Evolutionary conservation across 2,888 invertebrate genomes (phyloP).

Genomic region (Leucophenga montana): DNA sequence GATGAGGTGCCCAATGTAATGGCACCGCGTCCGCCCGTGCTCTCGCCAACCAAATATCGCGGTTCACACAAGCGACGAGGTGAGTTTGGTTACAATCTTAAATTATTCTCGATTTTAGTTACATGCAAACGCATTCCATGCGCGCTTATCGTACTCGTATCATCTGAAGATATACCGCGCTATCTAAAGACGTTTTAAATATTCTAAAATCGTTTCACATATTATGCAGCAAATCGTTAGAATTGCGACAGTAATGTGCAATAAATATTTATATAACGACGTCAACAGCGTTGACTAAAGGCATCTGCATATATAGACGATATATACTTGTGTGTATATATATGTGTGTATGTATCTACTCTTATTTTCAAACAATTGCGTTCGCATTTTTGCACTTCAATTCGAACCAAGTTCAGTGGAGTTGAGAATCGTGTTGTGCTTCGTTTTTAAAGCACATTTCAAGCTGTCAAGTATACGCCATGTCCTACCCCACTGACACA

Average conservation of each 20-base stretch:
- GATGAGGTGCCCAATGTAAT: constrained; percentile 73
- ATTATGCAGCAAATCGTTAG: constrained; percentile 30
- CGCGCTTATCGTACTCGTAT: neutral
- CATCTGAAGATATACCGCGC: no score
- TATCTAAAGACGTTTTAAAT: neutral
- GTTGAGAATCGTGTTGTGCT: no score
- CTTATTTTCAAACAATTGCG: constrained; percentile 44
- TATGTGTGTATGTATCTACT: constrained; percentile 37
- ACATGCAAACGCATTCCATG: no score
- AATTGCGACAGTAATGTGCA: constrained; percentile 36
- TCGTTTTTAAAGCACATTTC: neutral
- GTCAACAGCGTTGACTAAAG: neutral
- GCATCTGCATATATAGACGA: constrained; percentile 33
- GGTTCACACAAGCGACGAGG: constrained; percentile 67
- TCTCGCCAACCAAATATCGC: constrained; percentile 70
- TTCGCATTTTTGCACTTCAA: constrained; percentile 51
- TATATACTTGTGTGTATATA: constrained; percentile 28
- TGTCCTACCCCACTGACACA: neutral
- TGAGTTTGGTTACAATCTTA: constrained; percentile 58
- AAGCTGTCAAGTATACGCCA: constrained; percentile 4
- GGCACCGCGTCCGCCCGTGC: constrained; percentile 70
- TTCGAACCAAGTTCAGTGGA: neutral
- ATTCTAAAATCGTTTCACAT: constrained; percentile 21
- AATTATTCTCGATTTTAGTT: no score
- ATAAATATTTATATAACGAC: constrained; percentile 27